Evolutionary conservation across 2,888 invertebrate genomes (phyloP), one percentile per base, ranked within the genome.

Genomic region (Metacarcinus magister): DNA sequence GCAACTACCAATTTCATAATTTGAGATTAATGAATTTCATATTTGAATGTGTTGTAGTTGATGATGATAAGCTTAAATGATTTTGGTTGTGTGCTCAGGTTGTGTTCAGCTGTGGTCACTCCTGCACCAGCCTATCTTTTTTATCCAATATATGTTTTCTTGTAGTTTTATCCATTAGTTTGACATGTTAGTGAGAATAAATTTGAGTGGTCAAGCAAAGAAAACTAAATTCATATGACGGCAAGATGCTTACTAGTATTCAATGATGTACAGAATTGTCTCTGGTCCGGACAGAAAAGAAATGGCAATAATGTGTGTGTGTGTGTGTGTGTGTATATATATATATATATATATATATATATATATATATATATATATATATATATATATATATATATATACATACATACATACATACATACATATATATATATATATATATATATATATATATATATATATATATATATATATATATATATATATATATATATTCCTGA

Each of bases 181-280:
- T 95, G 44, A 95, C 95, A 95, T 91, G 95, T 95, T 95, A 43
- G 95, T 95, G 91, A 95, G 46, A 67, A 67, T 28, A 43, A 10
- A 23, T 60, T 2, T 60, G 60, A 60, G 23, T 60, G 60, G 19
- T 23, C 39, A 90, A 19, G n/a, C 32, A 91, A 48, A 91, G 46
- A 7, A 91, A 44, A 32, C n/a, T 82, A 39, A 39, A 39, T 39
- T 87, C 28, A 28, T 28, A 82, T 87, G 39, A 87, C 16, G n/a
- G 23, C 67, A 67, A 23, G 87, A 87, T 13, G 39, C 8, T 87
- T 87, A 10, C 19, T 39, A 32, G 39, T 39, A 39, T 13, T 87
- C 39, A 19, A 39, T 87, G 16, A 87, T 39, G 39, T 13, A 87
- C 39, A 87, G 32, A 32, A 87, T 39, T 87, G 87, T 39, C 87